Evolutionary conservation across 2,888 invertebrate genomes (phyloP).

Genomic region (Melanophora roralis): DNA sequence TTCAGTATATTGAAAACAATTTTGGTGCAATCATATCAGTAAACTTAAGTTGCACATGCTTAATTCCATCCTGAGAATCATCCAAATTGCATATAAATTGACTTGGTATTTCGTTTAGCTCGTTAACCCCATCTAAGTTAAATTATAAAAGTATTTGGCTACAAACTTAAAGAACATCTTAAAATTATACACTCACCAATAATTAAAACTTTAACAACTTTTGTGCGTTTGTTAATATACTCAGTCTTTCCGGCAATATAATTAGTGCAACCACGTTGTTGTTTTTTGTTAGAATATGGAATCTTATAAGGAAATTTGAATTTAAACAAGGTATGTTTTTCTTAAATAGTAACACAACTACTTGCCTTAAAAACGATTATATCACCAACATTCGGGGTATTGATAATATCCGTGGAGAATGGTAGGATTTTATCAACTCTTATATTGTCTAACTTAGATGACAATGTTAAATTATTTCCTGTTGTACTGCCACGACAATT

Average conservation of each 20-base stretch:
- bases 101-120: conserved; percentile 15
- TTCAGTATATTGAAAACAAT: background rate
- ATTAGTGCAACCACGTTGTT: conserved; percentile 15
- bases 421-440: conserved; percentile 21
- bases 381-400: conserved; percentile 36
- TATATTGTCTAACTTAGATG: background rate
- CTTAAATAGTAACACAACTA: background rate
- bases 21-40: conserved; percentile 39
- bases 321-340: background rate
- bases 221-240: conserved; percentile 68
- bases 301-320: conserved; percentile 28
- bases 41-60: conserved; percentile 35
- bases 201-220: conserved; percentile 63
- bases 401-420: background rate
- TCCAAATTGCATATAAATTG: conserved; percentile 33
- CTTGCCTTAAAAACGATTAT: conserved; percentile 53
- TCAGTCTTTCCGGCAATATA: conserved; percentile 66
- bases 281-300: background rate
- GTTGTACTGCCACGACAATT: background rate
- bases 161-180: background rate
- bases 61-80: conserved; percentile 1
- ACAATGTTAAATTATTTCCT: no score
- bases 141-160: background rate
- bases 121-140: conserved; percentile 42
- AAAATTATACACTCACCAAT: conserved; percentile 61